Conservation (phyloP, 1,140 invertebrate species). For the Diabrotica undecimpunctata region DNA sequence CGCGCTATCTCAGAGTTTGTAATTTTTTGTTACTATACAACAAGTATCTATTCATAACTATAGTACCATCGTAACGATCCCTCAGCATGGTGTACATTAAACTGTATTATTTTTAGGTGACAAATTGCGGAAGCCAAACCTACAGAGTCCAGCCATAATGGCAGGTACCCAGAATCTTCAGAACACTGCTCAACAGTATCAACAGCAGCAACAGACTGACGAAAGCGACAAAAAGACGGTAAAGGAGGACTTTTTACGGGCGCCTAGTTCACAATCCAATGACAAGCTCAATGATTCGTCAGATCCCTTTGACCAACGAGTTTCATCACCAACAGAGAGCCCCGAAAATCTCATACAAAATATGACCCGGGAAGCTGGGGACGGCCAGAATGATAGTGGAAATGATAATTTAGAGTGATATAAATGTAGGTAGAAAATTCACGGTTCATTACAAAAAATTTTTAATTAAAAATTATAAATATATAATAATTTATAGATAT, state of each 20-base stretch:
- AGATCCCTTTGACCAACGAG: slow-evolving; percentile 35
- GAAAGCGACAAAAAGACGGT: slow-evolving; percentile 26
- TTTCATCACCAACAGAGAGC: slow-evolving; percentile 23
- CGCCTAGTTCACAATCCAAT: slow-evolving; percentile 38
- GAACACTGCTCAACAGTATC: slow-evolving; percentile 45
- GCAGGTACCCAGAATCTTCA: slow-evolving; percentile 44
- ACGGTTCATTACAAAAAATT: no score
- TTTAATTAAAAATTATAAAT: no score
- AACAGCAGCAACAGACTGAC: slow-evolving; percentile 44
- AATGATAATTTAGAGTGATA: slow-evolving; percentile 39
- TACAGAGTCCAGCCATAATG: slow-evolving; percentile 54
- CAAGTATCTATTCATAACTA: no score
- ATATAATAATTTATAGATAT: no score
- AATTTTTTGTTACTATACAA: no score
- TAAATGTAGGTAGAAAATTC: slow-evolving; percentile 9
- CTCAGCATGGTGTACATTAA: no score
- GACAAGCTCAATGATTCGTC: slow-evolving; percentile 33
- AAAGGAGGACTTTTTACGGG: slow-evolving; percentile 36
- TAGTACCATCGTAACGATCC: no score
- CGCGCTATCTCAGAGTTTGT: no score
- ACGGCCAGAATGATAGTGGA: slow-evolving; percentile 54
- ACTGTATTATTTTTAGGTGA: slow-evolving; percentile 38
- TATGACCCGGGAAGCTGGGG: slow-evolving; percentile 58
- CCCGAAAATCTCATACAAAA: slow-evolving; percentile 49
- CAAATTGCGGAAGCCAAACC: slow-evolving; percentile 48